These are phyloP conservation scores for Leucania comma DNA, from an alignment of 2,888 invertebrate species.

Conservation along the genomic window DNA sequence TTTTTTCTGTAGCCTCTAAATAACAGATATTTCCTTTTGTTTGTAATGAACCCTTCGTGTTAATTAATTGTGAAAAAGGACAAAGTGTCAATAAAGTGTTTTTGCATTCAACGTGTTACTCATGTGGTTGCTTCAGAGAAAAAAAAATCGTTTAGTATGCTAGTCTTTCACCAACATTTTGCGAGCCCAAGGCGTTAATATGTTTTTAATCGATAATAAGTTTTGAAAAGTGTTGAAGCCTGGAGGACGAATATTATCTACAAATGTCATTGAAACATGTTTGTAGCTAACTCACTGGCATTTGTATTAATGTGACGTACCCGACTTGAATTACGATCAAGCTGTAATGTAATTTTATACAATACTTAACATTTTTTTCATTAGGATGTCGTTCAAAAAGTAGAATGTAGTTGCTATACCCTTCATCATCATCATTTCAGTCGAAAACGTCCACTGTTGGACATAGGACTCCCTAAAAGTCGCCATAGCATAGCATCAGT, in stretches of 20 bases:
- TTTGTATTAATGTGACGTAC: constrained; percentile 42
- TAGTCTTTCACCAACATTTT: constrained; percentile 8
- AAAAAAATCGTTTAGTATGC: constrained; percentile 30
- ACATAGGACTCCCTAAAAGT: no score
- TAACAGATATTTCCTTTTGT: constrained; percentile 10
- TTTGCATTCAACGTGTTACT: constrained; percentile 6
- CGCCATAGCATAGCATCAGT: no score
- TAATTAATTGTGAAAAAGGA: constrained; percentile 28
- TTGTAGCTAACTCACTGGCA: constrained; percentile 37
- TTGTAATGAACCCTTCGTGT: constrained; percentile 6
- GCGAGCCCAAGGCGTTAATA: background rate
- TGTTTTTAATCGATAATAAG: constrained; percentile 28
- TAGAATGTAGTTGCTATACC: background rate
- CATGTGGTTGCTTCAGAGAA: background rate
- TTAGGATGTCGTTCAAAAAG: background rate
- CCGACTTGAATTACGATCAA: constrained; percentile 45
- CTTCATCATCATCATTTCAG: no score
- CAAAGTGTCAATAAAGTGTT: constrained; percentile 1
- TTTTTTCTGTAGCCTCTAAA: constrained; percentile 20
- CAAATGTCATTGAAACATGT: constrained; percentile 49
- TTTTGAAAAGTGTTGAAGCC: constrained; percentile 17
- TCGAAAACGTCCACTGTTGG: no score
- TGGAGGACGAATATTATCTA: background rate
- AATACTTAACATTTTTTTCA: background rate
- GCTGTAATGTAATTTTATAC: constrained; percentile 7